A percentile compares a stretch with the other conserved stretches of the same genome.
These are phyloP conservation scores for Nebria brevicollis DNA, from an alignment of 2,888 invertebrate species.

Conservation along the genomic window DNA sequence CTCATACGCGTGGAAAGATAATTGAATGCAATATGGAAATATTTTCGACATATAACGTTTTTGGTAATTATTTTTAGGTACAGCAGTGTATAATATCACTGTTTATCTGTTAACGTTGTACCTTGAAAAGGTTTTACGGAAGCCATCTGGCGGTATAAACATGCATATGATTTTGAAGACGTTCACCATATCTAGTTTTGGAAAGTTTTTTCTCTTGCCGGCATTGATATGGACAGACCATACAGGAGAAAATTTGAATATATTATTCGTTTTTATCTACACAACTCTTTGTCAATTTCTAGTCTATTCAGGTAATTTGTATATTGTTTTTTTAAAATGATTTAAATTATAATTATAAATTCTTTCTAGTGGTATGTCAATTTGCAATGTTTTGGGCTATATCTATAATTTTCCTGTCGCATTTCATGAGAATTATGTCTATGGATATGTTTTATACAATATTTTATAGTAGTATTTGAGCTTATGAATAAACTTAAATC, in stretches of 20 bases:
- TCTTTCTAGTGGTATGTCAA: slow-evolving; percentile 66
- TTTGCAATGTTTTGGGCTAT: slow-evolving; percentile 63
- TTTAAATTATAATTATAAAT: background rate
- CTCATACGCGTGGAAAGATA: no score
- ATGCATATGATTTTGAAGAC: slow-evolving; percentile 65
- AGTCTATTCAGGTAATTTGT: slow-evolving; percentile 70
- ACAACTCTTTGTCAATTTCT: slow-evolving; percentile 71
- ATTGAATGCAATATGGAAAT: no score
- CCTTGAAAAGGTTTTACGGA: slow-evolving; percentile 39
- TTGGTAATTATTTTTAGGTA: slow-evolving; percentile 53
- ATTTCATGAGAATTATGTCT: slow-evolving; percentile 49
- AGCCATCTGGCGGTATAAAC: slow-evolving; percentile 13
- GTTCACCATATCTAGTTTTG: slow-evolving; percentile 70
- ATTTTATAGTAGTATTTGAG: slow-evolving; percentile 21
- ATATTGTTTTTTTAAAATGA: slow-evolving; percentile 16
- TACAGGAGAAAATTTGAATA: slow-evolving; percentile 62
- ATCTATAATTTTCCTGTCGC: slow-evolving; percentile 53
- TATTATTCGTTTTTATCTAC: slow-evolving; percentile 71
- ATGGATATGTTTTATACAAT: slow-evolving; percentile 32
- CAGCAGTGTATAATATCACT: slow-evolving; percentile 53
- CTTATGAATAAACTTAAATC: no score
- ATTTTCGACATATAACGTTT: background rate
- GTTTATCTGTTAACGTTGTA: slow-evolving; percentile 53
- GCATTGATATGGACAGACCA: slow-evolving; percentile 71
- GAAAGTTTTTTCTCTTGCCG: slow-evolving; percentile 70